phyloP scores from a whole-genome alignment of 2,888 invertebrate genomes.

The Mesorhabditis spiculigera region DNA sequence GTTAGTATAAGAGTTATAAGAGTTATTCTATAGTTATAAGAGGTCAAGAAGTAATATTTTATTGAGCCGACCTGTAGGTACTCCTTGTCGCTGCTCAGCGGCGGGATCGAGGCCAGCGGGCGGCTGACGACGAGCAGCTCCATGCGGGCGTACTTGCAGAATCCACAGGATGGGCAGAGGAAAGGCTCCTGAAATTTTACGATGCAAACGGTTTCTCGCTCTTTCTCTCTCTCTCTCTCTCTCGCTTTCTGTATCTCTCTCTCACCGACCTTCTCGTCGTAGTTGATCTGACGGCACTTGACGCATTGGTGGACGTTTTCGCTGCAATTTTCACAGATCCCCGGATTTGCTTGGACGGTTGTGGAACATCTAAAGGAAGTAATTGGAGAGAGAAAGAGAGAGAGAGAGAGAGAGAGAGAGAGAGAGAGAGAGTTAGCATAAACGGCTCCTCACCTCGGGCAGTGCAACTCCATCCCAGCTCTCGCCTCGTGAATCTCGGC shows the following conservation, averaged over 20 bases:
- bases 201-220: not conserved
- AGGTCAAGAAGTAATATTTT: no score
- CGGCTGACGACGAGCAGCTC: constrained; percentile 87
- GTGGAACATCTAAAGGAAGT: constrained; percentile 72
- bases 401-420: no score
- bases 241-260: no score
- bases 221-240: no score
- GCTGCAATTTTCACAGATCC: constrained; percentile 92
- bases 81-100: constrained; percentile 79
- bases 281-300: constrained; percentile 95
- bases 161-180: constrained; percentile 95
- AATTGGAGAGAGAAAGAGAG: no score
- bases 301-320: constrained; percentile 99
- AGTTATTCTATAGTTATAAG: no score
- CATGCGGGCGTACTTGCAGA: constrained; percentile 98
- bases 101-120: constrained; percentile 89
- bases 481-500: constrained; percentile 95
- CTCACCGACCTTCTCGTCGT: constrained; percentile 76
- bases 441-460: constrained; percentile 23
- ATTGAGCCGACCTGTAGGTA: no score
- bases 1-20: no score
- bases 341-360: constrained; percentile 92
- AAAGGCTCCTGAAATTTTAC: constrained; percentile 76
- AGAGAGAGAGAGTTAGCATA: no score
- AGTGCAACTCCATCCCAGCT: constrained; percentile 69